These are phyloP conservation scores for Lates calcarifer DNA, from an alignment of 2,113 vertebrate species.

Conservation along the genomic window DNA sequence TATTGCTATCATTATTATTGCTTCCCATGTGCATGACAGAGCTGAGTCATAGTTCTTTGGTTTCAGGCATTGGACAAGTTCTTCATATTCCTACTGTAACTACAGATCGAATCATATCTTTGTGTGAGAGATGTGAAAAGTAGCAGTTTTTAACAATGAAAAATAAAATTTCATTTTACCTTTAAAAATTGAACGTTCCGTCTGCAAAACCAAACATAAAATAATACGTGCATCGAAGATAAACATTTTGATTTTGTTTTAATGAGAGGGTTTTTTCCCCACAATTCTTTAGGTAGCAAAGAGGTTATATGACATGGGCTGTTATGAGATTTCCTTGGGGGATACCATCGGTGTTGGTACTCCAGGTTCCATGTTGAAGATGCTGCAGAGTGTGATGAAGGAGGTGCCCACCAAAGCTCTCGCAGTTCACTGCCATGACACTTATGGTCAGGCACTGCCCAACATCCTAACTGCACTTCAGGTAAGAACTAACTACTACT, in stretches of 20 bases:
- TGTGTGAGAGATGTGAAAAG: no score
- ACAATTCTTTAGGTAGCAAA: constrained; percentile 89
- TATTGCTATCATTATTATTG: no score
- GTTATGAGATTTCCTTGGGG: constrained; percentile 95
- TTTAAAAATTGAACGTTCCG: background rate
- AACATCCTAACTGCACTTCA: constrained; percentile 95
- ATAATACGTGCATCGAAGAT: background rate
- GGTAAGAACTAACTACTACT: constrained; percentile 83
- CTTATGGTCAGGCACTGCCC: constrained; percentile 93
- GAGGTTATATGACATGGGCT: constrained; percentile 91
- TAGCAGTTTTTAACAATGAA: no score
- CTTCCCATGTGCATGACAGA: background rate
- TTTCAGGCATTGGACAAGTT: no score
- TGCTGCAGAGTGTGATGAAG: constrained; percentile 91
- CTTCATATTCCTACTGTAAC: background rate
- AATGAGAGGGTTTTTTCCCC: background rate
- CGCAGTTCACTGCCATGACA: constrained; percentile 96
- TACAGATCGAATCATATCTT: no score
- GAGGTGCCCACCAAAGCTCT: constrained; percentile 89
- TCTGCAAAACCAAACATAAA: background rate
- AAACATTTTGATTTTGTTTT: background rate
- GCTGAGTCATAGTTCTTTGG: background rate
- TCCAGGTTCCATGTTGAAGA: constrained; percentile 91
- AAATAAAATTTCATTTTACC: no score
- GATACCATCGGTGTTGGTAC: constrained; percentile 94